These are phyloP conservation scores for Eugnorisma glareosa DNA, from an alignment of 2,888 invertebrate species.

Conservation along the genomic window DNA sequence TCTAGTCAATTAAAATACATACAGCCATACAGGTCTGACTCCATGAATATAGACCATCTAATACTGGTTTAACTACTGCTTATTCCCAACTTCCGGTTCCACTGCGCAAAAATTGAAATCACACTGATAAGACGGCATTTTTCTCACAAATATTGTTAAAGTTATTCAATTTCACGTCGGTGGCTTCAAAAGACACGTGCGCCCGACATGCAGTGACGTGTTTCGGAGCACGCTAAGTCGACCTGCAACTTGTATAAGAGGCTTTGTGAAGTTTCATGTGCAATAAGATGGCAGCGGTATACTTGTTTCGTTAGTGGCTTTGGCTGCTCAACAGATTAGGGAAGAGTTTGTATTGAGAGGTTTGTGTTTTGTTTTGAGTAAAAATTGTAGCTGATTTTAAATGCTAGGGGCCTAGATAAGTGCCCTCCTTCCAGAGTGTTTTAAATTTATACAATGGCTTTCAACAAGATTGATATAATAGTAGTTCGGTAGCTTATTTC, in stretches of 20 bases:
- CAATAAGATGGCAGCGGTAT: conserved; percentile 41
- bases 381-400: background rate
- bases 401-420: background rate
- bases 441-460: background rate
- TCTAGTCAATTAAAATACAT: background rate
- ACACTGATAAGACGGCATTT: conserved; percentile 30
- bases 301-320: conserved; percentile 39
- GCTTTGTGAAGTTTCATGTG: conserved; percentile 60
- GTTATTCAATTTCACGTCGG: conserved; percentile 60
- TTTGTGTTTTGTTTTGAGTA: conserved; percentile 4
- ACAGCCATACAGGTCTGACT: background rate
- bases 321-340: conserved; percentile 36
- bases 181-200: conserved; percentile 55
- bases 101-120: conserved; percentile 27
- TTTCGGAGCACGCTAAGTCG: conserved; percentile 55
- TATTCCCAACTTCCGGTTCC: background rate
- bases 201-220: conserved; percentile 52
- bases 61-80: too few relatives aligned
- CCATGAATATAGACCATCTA: background rate
- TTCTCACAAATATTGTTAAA: conserved; percentile 53
- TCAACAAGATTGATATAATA: background rate
- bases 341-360: background rate
- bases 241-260: conserved; percentile 45
- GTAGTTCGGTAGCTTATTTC: background rate
- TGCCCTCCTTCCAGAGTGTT: background rate